A percentile compares a stretch with the other conserved stretches of the same genome.
Conservation (phyloP, 2,797 vertebrate species). For the Crocidura indochinensis region DNA sequence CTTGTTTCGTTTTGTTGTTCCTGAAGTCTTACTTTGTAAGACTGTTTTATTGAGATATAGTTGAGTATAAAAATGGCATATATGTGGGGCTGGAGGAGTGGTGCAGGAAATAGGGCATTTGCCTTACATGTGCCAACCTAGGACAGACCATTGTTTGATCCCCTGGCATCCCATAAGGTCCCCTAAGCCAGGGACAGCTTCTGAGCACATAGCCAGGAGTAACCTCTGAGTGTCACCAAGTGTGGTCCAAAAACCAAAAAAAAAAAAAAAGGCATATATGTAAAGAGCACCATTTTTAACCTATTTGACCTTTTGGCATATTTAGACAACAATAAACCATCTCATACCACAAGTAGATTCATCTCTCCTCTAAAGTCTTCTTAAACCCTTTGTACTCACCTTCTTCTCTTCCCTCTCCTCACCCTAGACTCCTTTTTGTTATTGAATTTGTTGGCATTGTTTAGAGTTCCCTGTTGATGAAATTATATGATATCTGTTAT, state of each 20-base stretch:
- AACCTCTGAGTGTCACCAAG: too few species aligned
- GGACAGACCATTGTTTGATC: too few species aligned
- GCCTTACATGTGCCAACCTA: too few species aligned
- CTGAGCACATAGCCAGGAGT: too few species aligned
- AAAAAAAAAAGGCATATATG: background rate
- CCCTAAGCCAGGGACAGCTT: too few species aligned
- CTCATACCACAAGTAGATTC: background rate
- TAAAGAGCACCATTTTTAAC: background rate
- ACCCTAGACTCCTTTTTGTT: background rate
- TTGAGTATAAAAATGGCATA: background rate
- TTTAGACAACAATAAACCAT: background rate
- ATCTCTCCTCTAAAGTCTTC: background rate
- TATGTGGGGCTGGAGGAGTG: too few species aligned
- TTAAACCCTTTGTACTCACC: background rate
- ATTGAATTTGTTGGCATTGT: background rate
- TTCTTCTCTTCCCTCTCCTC: background rate
- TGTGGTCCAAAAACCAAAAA: too few species aligned
- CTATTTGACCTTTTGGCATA: background rate
- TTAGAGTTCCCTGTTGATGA: background rate
- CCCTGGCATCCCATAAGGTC: too few species aligned
- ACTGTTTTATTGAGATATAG: background rate
- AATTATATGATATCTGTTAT: background rate
- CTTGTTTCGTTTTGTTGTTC: too few species aligned
- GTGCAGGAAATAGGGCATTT: too few species aligned
- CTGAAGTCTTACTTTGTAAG: background rate